phyloP scores from a whole-genome alignment of 1,140 invertebrate species.

The Acromyrmex charruanus region DNA sequence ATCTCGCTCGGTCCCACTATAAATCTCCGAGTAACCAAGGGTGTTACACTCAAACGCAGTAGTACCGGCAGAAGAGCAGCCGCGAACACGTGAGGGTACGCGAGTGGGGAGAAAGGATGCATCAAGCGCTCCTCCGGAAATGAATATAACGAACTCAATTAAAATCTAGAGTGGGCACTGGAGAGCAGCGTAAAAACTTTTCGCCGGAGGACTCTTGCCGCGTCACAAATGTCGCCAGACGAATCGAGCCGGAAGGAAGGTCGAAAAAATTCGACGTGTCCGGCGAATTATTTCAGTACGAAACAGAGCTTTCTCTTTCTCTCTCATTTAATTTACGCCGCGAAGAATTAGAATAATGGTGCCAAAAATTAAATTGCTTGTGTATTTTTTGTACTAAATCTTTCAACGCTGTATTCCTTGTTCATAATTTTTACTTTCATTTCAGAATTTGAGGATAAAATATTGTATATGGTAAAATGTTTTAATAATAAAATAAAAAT shows the following conservation, averaged over 20 bases:
- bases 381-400: background rate
- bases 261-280: constrained; percentile 44
- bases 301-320: constrained; percentile 1
- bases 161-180: constrained; percentile 64
- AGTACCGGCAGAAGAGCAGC: constrained; percentile 34
- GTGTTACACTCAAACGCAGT: constrained; percentile 70
- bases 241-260: constrained; percentile 57
- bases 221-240: constrained; percentile 55
- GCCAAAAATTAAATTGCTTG: background rate
- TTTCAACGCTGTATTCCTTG: background rate
- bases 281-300: constrained; percentile 34
- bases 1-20: constrained; percentile 67
- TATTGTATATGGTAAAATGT: background rate
- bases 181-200: constrained; percentile 63
- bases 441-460: background rate
- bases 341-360: background rate
- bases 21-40: constrained; percentile 66
- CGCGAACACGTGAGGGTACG: constrained; percentile 4
- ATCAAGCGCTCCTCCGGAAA: constrained; percentile 58
- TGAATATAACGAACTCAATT: constrained; percentile 73
- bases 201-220: constrained; percentile 54
- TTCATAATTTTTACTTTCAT: constrained; percentile 3
- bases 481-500: background rate
- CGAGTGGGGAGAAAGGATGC: constrained; percentile 17
- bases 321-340: background rate